Evolutionary conservation across 2,888 invertebrate genomes (phyloP).

Genomic region (Erebia ligea): DNA sequence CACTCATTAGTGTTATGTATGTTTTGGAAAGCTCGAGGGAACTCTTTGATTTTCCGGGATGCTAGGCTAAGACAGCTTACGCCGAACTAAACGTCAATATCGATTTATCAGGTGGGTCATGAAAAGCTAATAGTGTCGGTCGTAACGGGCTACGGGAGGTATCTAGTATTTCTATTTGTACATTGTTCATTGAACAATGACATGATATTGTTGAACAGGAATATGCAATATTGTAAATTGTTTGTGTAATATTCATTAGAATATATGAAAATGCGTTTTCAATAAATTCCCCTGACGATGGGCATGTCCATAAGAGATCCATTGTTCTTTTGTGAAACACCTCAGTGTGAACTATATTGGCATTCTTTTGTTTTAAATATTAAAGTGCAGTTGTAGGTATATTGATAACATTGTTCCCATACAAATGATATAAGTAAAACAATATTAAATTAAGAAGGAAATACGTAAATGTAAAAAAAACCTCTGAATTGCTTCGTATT

Average conservation of each 20-base stretch:
- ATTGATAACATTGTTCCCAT: conserved; percentile 1
- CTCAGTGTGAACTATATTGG: conserved; percentile 6
- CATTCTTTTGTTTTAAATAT: conserved; percentile 7
- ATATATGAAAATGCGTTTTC: conserved; percentile 20
- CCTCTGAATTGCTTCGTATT: too few relatives aligned
- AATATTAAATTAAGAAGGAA: too few relatives aligned
- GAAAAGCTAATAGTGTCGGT: too few relatives aligned
- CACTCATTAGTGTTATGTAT: too few relatives aligned
- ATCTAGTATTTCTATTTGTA: too few relatives aligned
- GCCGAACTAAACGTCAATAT: too few relatives aligned
- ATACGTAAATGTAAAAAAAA: too few relatives aligned
- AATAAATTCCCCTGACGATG: conserved; percentile 19
- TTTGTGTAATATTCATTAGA: not conserved
- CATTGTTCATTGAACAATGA: not conserved
- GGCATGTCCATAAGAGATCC: conserved; percentile 16
- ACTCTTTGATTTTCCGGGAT: too few relatives aligned
- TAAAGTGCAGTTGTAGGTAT: not conserved
- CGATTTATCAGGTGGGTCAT: too few relatives aligned
- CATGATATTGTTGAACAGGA: not conserved
- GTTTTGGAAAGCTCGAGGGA: too few relatives aligned
- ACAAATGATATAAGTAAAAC: not conserved
- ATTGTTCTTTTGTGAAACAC: conserved; percentile 24
- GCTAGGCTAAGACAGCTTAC: too few relatives aligned
- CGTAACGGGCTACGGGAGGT: too few relatives aligned
- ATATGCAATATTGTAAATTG: conserved; percentile 4